Evolutionary conservation across 2,113 vertebrate genomes (phyloP).

Genomic region (Anguilla japonica): DNA sequence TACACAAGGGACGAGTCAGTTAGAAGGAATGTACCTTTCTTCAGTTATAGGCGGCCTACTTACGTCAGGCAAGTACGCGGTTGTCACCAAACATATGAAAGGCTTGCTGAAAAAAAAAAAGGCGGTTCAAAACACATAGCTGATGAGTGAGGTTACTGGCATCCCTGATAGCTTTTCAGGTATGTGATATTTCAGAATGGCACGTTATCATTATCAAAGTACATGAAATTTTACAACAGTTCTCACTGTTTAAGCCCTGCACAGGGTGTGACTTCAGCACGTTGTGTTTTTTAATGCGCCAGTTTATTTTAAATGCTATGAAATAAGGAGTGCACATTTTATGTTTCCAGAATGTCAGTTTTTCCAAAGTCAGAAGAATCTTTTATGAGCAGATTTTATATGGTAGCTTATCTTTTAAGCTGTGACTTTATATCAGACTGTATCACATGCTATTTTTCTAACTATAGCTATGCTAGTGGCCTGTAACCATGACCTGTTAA

Average conservation of each 20-base stretch:
- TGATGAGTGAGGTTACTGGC: not conserved
- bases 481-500: not conserved
- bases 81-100: not conserved
- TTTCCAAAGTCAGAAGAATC: conserved; percentile 13
- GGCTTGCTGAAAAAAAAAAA: not conserved
- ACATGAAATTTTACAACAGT: not conserved
- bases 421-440: conserved; percentile 24
- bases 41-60: not conserved
- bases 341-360: conserved; percentile 16
- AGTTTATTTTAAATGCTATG: not conserved
- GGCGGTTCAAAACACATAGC: not conserved
- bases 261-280: not conserved
- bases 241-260: not conserved
- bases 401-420: conserved; percentile 25
- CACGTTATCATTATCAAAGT: not conserved
- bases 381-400: conserved; percentile 22
- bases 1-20: not conserved
- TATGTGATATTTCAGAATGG: not conserved
- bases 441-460: conserved; percentile 29
- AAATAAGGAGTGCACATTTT: not conserved
- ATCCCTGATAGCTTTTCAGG: not conserved
- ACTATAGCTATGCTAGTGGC: not conserved
- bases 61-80: not conserved
- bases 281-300: not conserved
- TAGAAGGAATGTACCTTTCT: not conserved